Conservation (phyloP, 2,797 vertebrate genomes). For the Bradypodion ventrale region DNA sequence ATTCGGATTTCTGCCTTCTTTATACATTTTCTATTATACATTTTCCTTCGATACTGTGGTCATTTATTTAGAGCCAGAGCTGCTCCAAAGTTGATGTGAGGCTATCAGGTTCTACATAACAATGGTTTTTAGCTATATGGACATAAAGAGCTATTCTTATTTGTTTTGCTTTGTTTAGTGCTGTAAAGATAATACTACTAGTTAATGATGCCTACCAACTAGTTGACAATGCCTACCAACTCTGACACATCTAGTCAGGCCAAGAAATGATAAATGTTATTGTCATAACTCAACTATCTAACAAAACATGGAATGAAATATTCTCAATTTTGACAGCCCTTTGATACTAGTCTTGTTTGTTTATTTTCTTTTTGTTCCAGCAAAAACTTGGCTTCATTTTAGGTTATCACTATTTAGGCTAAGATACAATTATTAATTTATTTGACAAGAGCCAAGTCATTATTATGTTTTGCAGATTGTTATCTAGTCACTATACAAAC, state of each 20-base stretch:
- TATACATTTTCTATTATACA: neutral
- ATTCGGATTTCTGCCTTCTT: neutral
- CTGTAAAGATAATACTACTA: neutral
- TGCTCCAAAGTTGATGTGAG: neutral
- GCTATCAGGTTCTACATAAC: too few species aligned
- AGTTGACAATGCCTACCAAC: neutral
- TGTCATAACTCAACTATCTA: neutral
- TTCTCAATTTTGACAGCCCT: conserved; percentile 2
- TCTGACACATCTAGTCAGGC: conserved; percentile 13
- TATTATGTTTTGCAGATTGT: conserved; percentile 50
- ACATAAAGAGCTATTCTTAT: neutral
- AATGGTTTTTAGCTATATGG: neutral
- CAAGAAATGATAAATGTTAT: neutral
- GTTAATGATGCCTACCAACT: neutral
- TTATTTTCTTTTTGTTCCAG: conserved; percentile 10
- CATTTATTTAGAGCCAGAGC: neutral
- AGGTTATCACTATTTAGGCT: conserved; percentile 49
- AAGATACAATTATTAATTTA: conserved; percentile 55
- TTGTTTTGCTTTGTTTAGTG: neutral
- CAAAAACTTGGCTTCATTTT: neutral
- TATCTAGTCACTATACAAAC: conserved; percentile 45
- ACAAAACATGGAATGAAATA: neutral
- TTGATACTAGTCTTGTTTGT: neutral
- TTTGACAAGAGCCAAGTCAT: conserved; percentile 39
- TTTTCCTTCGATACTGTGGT: neutral